Percentiles rank a stretch among this genome's conserved stretches.
Conservation (phyloP, 2,113 vertebrate genomes). For the Hyaena hyaena region DNA sequence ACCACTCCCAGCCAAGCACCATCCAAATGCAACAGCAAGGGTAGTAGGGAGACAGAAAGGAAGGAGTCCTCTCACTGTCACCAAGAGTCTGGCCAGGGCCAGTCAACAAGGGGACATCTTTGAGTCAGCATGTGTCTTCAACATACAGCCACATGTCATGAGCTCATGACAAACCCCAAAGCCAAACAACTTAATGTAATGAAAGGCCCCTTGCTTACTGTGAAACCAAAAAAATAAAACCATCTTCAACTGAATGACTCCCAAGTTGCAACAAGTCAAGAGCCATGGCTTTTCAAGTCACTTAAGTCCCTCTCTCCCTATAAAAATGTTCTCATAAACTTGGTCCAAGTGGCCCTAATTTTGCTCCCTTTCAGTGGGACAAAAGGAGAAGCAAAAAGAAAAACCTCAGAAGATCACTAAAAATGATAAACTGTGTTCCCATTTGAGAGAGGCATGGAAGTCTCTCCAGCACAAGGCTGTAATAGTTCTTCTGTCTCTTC, state of each 20-base stretch:
- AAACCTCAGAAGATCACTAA: background rate
- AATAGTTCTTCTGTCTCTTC: background rate
- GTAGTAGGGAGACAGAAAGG: background rate
- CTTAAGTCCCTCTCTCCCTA: background rate
- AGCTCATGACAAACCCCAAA: background rate
- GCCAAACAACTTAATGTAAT: background rate
- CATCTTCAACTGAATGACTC: background rate
- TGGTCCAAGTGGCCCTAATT: background rate
- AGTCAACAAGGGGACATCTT: background rate
- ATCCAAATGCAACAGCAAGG: background rate
- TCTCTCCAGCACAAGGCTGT: background rate
- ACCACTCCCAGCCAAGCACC: background rate
- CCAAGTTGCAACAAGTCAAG: background rate
- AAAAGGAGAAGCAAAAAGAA: background rate
- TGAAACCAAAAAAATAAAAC: constrained; percentile 8
- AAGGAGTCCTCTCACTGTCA: background rate
- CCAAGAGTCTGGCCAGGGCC: background rate
- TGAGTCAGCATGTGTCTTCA: background rate
- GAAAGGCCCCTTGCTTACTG: background rate
- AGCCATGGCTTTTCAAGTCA: background rate
- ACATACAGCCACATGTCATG: background rate
- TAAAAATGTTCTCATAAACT: background rate
- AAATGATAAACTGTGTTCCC: background rate
- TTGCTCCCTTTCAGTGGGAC: background rate
- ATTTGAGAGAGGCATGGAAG: background rate